phyloP scores from a whole-genome alignment of 2,797 vertebrate species.

The Enteromius trimaculatus region DNA sequence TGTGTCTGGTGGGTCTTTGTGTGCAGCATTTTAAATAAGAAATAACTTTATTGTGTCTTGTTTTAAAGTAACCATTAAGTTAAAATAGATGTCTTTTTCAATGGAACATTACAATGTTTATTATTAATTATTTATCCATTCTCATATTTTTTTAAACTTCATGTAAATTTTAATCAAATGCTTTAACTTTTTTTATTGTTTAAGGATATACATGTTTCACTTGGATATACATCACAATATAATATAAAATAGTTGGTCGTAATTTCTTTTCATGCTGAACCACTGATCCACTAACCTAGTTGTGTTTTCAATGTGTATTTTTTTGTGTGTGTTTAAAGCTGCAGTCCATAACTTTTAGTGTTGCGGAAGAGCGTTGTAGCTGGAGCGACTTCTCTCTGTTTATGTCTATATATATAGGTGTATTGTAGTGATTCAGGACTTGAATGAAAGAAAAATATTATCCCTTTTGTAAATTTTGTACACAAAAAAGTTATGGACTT shows the following conservation, averaged over 20 bases:
- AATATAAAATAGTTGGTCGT: not conserved
- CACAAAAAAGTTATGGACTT: too few species aligned
- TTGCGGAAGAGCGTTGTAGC: too few species aligned
- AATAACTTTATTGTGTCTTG: not conserved
- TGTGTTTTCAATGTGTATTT: too few species aligned
- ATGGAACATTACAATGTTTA: not conserved
- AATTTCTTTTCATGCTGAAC: not conserved
- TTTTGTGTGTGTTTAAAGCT: too few species aligned
- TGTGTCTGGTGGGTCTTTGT: not conserved
- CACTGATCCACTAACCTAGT: too few species aligned
- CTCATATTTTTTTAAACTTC: not conserved
- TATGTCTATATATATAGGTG: too few species aligned
- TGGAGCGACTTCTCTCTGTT: too few species aligned
- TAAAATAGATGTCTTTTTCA: not conserved
- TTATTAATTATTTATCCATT: not conserved
- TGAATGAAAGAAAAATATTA: too few species aligned
- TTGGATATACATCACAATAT: not conserved
- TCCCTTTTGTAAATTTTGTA: too few species aligned
- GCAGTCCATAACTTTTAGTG: too few species aligned
- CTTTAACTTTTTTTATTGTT: not conserved
- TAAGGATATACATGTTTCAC: not conserved
- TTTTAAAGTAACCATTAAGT: not conserved
- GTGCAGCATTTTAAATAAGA: not conserved
- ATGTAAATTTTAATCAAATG: not conserved
- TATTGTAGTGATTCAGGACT: too few species aligned